phyloP scores from a whole-genome alignment of 2,797 vertebrate genomes.

The Periparus ater region DNA sequence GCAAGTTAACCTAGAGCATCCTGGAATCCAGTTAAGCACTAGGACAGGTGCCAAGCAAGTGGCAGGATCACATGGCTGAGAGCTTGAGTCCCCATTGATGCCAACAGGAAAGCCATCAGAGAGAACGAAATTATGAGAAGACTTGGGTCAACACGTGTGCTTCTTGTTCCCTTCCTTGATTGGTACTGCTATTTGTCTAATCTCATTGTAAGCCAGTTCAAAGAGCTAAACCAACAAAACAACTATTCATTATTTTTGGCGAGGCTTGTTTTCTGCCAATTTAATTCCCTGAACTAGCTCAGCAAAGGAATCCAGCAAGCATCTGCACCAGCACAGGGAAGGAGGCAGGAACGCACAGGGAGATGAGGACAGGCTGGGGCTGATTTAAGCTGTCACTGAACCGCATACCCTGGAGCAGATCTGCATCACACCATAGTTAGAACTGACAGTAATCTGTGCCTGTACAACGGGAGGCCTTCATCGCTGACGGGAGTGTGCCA shows the following conservation, averaged over 20 bases:
- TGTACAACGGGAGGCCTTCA: constrained; percentile 29
- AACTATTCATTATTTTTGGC: constrained; percentile 18
- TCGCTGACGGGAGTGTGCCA: background rate
- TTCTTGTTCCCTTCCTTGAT: constrained; percentile 8
- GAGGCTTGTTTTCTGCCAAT: constrained; percentile 22
- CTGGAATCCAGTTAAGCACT: background rate
- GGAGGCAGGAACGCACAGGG: constrained; percentile 41
- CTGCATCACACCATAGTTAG: constrained; percentile 42
- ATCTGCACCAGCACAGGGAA: background rate
- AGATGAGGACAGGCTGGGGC: constrained; percentile 10
- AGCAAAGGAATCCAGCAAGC: constrained; percentile 27
- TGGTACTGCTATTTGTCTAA: constrained; percentile 33
- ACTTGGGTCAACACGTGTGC: background rate
- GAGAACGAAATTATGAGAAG: constrained; percentile 18
- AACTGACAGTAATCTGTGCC: constrained; percentile 61
- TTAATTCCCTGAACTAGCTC: constrained; percentile 13
- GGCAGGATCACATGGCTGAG: background rate
- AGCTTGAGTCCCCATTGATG: background rate
- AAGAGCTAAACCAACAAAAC: constrained; percentile 49
- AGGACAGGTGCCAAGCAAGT: background rate
- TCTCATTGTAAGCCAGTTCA: constrained; percentile 12
- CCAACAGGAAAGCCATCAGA: background rate
- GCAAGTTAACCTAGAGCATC: background rate
- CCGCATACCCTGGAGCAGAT: constrained; percentile 47
- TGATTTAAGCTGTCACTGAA: constrained; percentile 59